A percentile compares a stretch with the other conserved stretches of the same genome.
Conservation (phyloP, 2,797 vertebrate species). For the Garrulus glandarius region DNA sequence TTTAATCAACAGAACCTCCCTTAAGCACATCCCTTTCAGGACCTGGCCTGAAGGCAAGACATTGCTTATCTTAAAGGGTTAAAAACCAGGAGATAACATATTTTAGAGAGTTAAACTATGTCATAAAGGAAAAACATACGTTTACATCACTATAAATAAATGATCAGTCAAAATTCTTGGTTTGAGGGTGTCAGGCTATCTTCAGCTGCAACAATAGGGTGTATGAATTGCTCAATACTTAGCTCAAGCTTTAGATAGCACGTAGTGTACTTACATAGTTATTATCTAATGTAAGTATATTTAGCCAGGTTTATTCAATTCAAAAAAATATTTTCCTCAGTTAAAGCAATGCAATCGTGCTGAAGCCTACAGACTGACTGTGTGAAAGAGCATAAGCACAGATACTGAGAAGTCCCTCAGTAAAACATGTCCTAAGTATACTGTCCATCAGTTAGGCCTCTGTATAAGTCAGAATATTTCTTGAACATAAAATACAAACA, state of each 20-base stretch:
- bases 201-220: not conserved
- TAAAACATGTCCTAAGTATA: not conserved
- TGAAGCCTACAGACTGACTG: not conserved
- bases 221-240: not conserved
- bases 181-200: not conserved
- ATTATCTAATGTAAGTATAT: not conserved
- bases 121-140: not conserved
- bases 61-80: not conserved
- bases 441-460: not conserved
- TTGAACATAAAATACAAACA: not conserved
- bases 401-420: not conserved
- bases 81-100: not conserved
- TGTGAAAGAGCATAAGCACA: not conserved
- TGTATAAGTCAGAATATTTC: not conserved
- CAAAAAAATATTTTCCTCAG: not conserved
- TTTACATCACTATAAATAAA: not conserved
- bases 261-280: not conserved
- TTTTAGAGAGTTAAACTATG: not conserved
- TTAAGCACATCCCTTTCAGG: not conserved
- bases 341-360: not conserved
- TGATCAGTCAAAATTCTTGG: not conserved
- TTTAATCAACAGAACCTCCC: not conserved
- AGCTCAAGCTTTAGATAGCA: not conserved
- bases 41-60: not conserved
- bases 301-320: not conserved